Conservation (phyloP, 1,140 invertebrate species). For the Heliconius himera region DNA sequence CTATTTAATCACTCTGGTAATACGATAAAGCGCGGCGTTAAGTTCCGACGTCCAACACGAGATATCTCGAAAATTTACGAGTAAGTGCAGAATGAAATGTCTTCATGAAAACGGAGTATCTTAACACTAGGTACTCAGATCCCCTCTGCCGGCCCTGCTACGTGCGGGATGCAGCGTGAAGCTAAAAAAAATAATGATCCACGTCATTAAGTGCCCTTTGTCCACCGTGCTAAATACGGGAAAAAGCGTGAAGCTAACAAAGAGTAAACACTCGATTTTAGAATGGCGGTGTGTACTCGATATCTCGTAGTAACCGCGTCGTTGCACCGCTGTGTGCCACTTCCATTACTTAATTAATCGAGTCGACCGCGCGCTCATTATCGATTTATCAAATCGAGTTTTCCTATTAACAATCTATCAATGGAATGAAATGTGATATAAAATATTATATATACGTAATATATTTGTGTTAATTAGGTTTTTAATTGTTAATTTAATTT, state of each 20-base stretch:
- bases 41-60: no score
- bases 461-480: neutral
- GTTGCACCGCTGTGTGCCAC: neutral
- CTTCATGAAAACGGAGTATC: neutral
- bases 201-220: no score
- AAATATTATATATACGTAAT: neutral
- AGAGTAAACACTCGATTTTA: no score
- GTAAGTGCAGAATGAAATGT: no score
- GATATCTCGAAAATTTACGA: no score
- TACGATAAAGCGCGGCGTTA: neutral
- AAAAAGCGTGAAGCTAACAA: neutral
- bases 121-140: neutral
- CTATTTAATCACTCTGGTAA: neutral
- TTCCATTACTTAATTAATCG: conserved; percentile 21
- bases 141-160: no score
- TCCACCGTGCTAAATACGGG: neutral
- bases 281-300: neutral
- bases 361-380: conserved; percentile 19
- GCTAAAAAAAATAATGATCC: no score
- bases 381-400: conserved; percentile 18
- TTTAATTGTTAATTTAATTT: neutral
- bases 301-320: neutral
- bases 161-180: no score
- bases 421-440: conserved; percentile 7
- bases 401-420: neutral